These are phyloP conservation scores for Axinella damicornis DNA, from an alignment of 37 sponge, comb jelly and placozoan genomes.

Conservation along the genomic window DNA sequence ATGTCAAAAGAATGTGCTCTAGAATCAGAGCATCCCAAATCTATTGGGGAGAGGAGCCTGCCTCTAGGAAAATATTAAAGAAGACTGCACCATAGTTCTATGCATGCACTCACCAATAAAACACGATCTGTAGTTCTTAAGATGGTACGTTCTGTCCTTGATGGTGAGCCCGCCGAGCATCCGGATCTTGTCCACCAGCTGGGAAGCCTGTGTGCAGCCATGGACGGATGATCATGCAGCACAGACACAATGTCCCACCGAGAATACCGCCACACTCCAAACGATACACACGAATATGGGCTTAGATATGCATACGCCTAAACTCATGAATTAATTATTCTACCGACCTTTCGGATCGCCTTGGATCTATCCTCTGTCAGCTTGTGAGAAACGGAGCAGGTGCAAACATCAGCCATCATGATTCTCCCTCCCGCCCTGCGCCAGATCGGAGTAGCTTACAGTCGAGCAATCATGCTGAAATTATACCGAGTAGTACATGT, in stretches of 20 bases:
- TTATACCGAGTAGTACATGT: too few relatives aligned
- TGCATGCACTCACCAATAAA: slow-evolving; percentile 65
- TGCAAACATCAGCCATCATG: slow-evolving; percentile 44
- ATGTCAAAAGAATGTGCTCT: too few relatives aligned
- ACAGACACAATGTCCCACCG: too few relatives aligned
- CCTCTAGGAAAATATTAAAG: too few relatives aligned
- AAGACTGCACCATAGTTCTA: too few relatives aligned
- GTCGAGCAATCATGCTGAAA: too few relatives aligned
- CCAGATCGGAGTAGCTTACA: too few relatives aligned
- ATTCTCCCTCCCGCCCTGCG: neutral
- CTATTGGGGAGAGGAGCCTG: too few relatives aligned
- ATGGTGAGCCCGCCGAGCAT: slow-evolving; percentile 54
- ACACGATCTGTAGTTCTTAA: slow-evolving; percentile 66
- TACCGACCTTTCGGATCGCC: slow-evolving; percentile 23
- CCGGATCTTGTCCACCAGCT: slow-evolving; percentile 60
- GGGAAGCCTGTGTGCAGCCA: slow-evolving; percentile 43
- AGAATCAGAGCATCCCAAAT: too few relatives aligned
- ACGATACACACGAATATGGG: too few relatives aligned
- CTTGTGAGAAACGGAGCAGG: slow-evolving; percentile 31
- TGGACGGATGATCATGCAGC: too few relatives aligned
- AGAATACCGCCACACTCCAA: too few relatives aligned
- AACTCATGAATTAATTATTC: neutral
- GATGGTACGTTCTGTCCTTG: slow-evolving; percentile 70
- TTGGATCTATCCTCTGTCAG: slow-evolving; percentile 24
- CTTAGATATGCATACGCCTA: neutral